A percentile compares a stretch with the other conserved stretches of the same genome.
phyloP scores from a whole-genome alignment of 2,797 vertebrate genomes.

The Pipistrellus pipistrellus region DNA sequence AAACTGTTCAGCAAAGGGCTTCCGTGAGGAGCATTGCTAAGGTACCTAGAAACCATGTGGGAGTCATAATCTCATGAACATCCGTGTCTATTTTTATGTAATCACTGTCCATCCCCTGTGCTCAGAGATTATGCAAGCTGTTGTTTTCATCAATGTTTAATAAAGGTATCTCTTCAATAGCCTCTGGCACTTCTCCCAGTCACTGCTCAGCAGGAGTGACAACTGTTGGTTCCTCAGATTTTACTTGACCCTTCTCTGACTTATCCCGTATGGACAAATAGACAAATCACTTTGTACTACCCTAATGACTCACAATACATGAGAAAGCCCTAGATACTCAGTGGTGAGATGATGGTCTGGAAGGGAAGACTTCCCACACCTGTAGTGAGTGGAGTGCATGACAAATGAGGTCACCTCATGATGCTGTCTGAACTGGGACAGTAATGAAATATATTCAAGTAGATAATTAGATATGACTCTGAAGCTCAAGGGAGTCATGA shows the following conservation, averaged over 20 bases:
- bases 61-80: conserved; percentile 19
- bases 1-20: background rate
- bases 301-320: background rate
- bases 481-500: conserved; percentile 33
- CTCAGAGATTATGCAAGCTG: conserved; percentile 15
- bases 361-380: background rate
- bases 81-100: background rate
- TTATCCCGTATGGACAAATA: conserved; percentile 53
- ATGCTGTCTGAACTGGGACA: conserved; percentile 39
- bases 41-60: background rate
- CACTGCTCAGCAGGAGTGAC: conserved; percentile 65
- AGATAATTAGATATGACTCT: conserved; percentile 6
- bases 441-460: conserved; percentile 43
- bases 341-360: background rate
- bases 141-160: conserved; percentile 51
- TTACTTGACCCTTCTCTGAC: conserved; percentile 57
- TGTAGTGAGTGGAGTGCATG: background rate
- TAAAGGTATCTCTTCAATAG: conserved; percentile 56
- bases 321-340: conserved; percentile 26
- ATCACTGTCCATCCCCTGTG: background rate
- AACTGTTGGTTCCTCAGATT: conserved; percentile 51
- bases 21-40: background rate
- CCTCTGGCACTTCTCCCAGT: conserved; percentile 61
- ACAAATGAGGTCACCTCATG: background rate
- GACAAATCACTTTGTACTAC: conserved; percentile 54